A percentile compares a stretch with the other conserved stretches of the same genome.
Conservation (phyloP, 2,888 invertebrate genomes). For the Amiota communis region DNA sequence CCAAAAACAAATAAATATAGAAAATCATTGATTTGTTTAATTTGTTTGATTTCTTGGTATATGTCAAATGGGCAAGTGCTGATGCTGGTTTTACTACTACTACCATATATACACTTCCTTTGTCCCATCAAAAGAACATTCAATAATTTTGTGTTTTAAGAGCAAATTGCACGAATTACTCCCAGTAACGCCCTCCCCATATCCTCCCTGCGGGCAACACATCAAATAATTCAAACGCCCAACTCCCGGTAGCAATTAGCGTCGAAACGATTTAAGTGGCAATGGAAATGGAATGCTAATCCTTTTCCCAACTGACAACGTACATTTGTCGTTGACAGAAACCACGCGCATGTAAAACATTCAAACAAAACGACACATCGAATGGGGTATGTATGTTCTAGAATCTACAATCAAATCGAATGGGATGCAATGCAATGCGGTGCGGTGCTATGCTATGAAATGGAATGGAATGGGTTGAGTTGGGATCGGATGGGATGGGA, state of each 20-base stretch:
- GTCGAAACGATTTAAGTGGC: conserved; percentile 22
- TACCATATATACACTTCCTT: too few relatives aligned
- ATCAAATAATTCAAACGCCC: background rate
- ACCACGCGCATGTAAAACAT: background rate
- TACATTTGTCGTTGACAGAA: conserved; percentile 29
- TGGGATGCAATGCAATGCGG: conserved; percentile 23
- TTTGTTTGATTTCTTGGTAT: too few relatives aligned
- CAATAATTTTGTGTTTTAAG: background rate
- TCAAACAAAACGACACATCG: background rate
- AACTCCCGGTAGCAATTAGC: conserved; percentile 22
- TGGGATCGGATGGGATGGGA: background rate
- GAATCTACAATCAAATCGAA: background rate
- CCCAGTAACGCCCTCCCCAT: conserved; percentile 9
- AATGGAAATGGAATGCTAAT: conserved; percentile 11
- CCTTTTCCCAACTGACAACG: conserved; percentile 23
- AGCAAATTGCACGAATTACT: conserved; percentile 19
- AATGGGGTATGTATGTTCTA: background rate
- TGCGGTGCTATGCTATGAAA: background rate
- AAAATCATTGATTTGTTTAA: too few relatives aligned
- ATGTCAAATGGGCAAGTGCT: too few relatives aligned
- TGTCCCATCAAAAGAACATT: too few relatives aligned
- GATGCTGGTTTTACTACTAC: too few relatives aligned
- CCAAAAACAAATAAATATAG: too few relatives aligned
- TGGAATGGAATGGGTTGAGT: background rate
- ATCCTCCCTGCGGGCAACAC: too few relatives aligned